Percentiles rank a stretch among this genome's conserved stretches.
phyloP scores from a whole-genome alignment of 2,888 invertebrate species.

The Cataglyphis altisquamis region DNA sequence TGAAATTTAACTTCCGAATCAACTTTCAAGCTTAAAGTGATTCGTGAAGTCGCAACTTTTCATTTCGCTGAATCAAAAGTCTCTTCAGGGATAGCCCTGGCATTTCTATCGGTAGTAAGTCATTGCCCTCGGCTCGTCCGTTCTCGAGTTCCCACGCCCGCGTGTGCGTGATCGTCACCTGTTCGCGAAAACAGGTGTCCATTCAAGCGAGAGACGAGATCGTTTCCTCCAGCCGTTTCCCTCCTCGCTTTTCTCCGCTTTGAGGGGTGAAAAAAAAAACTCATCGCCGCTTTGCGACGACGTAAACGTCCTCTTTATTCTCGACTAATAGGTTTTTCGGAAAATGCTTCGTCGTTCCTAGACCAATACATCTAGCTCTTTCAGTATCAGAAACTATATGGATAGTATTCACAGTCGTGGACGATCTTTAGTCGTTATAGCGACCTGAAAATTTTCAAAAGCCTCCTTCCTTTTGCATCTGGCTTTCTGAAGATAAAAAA shows the following conservation, averaged over 20 bases:
- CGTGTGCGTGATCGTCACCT: conserved; percentile 75
- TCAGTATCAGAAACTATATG: not conserved
- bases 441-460: not conserved
- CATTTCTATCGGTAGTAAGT: conserved; percentile 65
- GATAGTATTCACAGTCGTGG: not conserved
- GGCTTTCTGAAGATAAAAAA: not conserved
- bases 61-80: not conserved
- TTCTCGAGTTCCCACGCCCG: conserved; percentile 73
- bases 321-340: conserved; percentile 61
- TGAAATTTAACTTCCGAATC: no score
- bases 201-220: conserved; percentile 78
- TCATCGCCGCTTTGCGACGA: not conserved
- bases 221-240: conserved; percentile 36
- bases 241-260: conserved; percentile 47
- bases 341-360: conserved; percentile 1
- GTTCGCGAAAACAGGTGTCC: conserved; percentile 80
- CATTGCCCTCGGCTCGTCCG: conserved; percentile 71
- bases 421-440: not conserved
- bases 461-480: not conserved
- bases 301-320: conserved; percentile 38
- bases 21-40: not conserved
- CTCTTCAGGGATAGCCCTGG: conserved; percentile 46
- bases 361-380: not conserved
- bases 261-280: conserved; percentile 27
- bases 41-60: not conserved